Evolutionary conservation across 23 tunicate genomes (phyloP), one percentile per base, ranked within the genome.

Genomic region (Diplosoma virens): DNA sequence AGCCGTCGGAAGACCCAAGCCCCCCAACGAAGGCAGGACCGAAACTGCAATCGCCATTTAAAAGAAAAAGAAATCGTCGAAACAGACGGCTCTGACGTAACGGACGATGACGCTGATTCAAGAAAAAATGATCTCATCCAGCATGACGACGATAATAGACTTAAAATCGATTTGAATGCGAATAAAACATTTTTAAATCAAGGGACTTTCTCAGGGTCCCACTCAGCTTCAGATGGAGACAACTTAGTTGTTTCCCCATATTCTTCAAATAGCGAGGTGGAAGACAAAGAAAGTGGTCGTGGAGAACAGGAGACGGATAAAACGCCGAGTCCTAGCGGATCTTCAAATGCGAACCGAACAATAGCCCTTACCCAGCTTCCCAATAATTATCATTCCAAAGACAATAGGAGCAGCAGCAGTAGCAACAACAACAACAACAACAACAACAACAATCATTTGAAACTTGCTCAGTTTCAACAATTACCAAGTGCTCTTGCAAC

Each of bases 21-120:
- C 2, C 93, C 93, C 1, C 86, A 80, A 36, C 75, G 93, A 66
- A 37, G 93, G 26, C 81, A 87, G 25, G 74, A 17, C n/a, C n/a
- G n/a, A n/a, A n/a, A n/a, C n/a, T n/a, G n/a, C n/a, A n/a, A n/a
- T n/a, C n/a, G n/a, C n/a, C n/a, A n/a, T n/a, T n/a, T n/a, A n/a
- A n/a, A n/a, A n/a, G n/a, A n/a, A n/a, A n/a, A n/a, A n/a, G n/a
- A n/a, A n/a, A n/a, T n/a, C n/a, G n/a, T n/a, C n/a, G n/a, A n/a
- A n/a, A n/a, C n/a, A n/a, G n/a, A n/a, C n/a, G n/a, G n/a, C n/a
- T n/a, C n/a, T n/a, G n/a, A n/a, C n/a, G n/a, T n/a, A n/a, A n/a
- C n/a, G n/a, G n/a, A n/a, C n/a, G n/a, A n/a, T n/a, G n/a, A n/a
- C n/a, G n/a, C n/a, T n/a, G n/a, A n/a, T n/a, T n/a, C n/a, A n/a